Evolutionary conservation across 2,888 invertebrate genomes (phyloP), one percentile per base, ranked within the genome.

Genomic region (Euspilapteryx auroguttella): DNA sequence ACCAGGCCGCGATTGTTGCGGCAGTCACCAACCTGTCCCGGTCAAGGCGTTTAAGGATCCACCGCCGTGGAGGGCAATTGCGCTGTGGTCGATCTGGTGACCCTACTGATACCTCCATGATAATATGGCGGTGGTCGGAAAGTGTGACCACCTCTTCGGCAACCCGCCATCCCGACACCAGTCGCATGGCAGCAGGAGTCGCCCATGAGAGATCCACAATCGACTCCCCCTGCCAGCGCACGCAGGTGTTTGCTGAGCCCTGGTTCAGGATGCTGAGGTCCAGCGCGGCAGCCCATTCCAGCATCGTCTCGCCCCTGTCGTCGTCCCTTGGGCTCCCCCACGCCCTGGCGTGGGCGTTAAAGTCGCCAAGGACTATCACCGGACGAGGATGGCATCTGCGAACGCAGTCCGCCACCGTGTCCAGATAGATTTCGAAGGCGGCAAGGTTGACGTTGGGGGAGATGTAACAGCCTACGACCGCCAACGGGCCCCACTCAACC

Each of bases 141-240:
- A 36, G 24, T 4, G 34, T 36, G 13, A 26, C 29, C 23, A 31
- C 14, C 12, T 34, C 36, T 20, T 33, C 34, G 9, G 31, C 31
- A 7, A 32, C 32, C 12, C 31, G 13, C 34, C 34, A 36, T 4
- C 26, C 24, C 4, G 27, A 25, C 7, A 33, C 14, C 17, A 30
- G 9, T 7, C 25, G 27, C 8, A 24, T 13, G 2, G 31, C 29
- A 10, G 31, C 8, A 10, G 6, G 23, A 10, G n/a, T n/a, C n/a
- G n/a, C n/a, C n/a, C n/a, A n/a, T n/a, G n/a, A n/a, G n/a, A n/a
- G n/a, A n/a, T n/a, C 2, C 20, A n/a, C 12, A 12, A 38, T 25
- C 6, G 38, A 40, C 31, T 36, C 37, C 5, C 39, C 37, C 27
- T 39, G 37, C 37, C 37, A 41, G 5, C 37, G 32, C 14, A 38